Evolutionary conservation across 2,888 invertebrate genomes (phyloP).

Genomic region (Leucophenga maculata): DNA sequence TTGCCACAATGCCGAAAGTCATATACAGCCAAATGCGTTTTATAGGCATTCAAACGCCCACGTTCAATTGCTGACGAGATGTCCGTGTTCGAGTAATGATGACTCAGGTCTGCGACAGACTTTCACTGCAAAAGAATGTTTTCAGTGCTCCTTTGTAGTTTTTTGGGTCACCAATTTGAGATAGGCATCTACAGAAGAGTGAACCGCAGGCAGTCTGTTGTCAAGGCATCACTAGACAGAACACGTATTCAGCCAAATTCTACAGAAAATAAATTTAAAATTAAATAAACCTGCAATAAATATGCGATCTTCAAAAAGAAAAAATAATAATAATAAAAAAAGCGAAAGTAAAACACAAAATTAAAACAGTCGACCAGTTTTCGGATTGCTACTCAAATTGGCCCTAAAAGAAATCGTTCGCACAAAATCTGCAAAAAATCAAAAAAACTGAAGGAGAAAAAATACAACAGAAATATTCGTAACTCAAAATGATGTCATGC

Average conservation of each 20-base stretch:
- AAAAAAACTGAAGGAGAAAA: slow-evolving; percentile 17
- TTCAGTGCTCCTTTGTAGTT: too few relatives aligned
- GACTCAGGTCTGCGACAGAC: too few relatives aligned
- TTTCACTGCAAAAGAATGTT: too few relatives aligned
- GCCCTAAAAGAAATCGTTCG: slow-evolving; percentile 7
- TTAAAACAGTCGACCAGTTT: slow-evolving; percentile 56
- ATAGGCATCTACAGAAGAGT: slow-evolving; percentile 18
- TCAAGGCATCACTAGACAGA: slow-evolving; percentile 20
- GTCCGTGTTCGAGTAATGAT: too few relatives aligned
- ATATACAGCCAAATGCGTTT: slow-evolving; percentile 55
- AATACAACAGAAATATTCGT: slow-evolving; percentile 30
- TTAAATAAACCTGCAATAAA: slow-evolving; percentile 35
- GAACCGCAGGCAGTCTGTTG: slow-evolving; percentile 37
- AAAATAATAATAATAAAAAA: too few relatives aligned
- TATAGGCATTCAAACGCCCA: slow-evolving; percentile 10
- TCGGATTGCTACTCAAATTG: too few relatives aligned
- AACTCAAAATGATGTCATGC: slow-evolving; percentile 60
- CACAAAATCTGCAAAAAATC: not conserved
- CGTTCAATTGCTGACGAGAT: not conserved
- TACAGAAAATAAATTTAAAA: slow-evolving; percentile 36
- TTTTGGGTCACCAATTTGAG: too few relatives aligned
- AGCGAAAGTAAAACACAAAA: slow-evolving; percentile 60
- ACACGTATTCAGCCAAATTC: not conserved
- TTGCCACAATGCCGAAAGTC: slow-evolving; percentile 41
- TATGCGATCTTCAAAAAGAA: slow-evolving; percentile 23